Evolutionary conservation across 2,113 vertebrate genomes (phyloP), one percentile per base, ranked within the genome.

Genomic region (Piprites chloris): DNA sequence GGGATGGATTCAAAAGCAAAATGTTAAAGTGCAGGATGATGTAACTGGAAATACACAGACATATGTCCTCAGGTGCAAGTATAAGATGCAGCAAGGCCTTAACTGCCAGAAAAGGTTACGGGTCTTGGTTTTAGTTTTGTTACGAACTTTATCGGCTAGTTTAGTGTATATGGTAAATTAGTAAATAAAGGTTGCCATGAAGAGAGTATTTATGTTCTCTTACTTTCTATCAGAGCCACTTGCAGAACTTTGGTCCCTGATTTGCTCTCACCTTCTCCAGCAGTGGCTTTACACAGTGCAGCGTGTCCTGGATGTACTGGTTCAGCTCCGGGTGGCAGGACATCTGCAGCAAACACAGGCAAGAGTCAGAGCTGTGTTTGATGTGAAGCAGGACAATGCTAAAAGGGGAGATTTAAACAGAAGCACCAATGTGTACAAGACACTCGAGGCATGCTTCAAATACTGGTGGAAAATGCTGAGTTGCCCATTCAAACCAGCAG

Each of bases 311-410:
- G 78, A 99, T 99, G 58, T 99, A 99, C 89, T 98, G 99, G 86
- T 99, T 99, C 95, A 99, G 95, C 94, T 99, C 99, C 0, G 99
- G 99, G 78, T 99, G 99, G 89, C 99, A 99, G 80, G 99, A 99
- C 99, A 99, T 99, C 99, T 99, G 94, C 1, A 85, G 44, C 42
- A 97, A 83, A 87, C 46, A 95, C 52, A 71, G 87, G 14, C 58
- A 96, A 63, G 9, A 44, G 52, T 93, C 72, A 96, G 85, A 55
- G 85, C 72, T 84, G 37, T 8, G 52, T 33, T 28, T 56, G 37
- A 11, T 14, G 24, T 9, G 21, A 82, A 21, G n/a, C 44, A 85
- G 63, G 44, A 47, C 62, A 65, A 14, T 15, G 37, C 39, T 66
- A 22, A 30, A 33, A 1, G 18, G 27, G 18, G 39, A 67, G 39